These are phyloP conservation scores for Acrobasis consociella DNA, from an alignment of 2,888 invertebrate genomes.

Conservation along the genomic window DNA sequence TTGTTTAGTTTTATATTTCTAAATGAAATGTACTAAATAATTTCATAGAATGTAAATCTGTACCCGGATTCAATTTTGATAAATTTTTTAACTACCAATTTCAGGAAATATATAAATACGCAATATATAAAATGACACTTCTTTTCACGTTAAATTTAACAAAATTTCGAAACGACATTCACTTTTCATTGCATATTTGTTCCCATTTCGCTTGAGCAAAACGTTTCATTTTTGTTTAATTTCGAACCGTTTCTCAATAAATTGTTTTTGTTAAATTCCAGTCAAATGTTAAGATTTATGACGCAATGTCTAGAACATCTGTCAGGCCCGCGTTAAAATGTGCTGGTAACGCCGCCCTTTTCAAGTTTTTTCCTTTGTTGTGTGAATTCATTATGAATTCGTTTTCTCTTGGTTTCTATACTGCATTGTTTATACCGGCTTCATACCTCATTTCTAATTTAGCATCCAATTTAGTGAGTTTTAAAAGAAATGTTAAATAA, in stretches of 20 bases:
- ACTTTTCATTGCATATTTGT: too few relatives aligned
- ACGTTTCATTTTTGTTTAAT: neutral
- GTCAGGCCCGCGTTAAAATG: neutral
- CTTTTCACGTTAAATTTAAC: neutral
- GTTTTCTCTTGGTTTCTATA: neutral
- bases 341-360: neutral
- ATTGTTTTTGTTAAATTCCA: constrained; percentile 12
- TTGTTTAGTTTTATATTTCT: too few relatives aligned
- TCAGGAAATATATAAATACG: neutral
- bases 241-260: neutral
- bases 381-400: neutral
- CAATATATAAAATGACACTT: neutral
- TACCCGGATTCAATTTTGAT: neutral
- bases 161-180: neutral
- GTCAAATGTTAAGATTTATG: constrained; percentile 11
- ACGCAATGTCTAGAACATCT: constrained; percentile 13
- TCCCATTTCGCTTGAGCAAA: neutral
- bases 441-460: too few relatives aligned
- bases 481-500: too few relatives aligned
- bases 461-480: too few relatives aligned
- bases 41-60: too few relatives aligned
- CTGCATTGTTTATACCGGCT: too few relatives aligned
- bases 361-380: constrained; percentile 3
- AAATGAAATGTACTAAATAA: too few relatives aligned
- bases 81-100: neutral